These are phyloP conservation scores for Pristionchus exspectatus DNA, from an alignment of 2,888 invertebrate species.

Conservation along the genomic window DNA sequence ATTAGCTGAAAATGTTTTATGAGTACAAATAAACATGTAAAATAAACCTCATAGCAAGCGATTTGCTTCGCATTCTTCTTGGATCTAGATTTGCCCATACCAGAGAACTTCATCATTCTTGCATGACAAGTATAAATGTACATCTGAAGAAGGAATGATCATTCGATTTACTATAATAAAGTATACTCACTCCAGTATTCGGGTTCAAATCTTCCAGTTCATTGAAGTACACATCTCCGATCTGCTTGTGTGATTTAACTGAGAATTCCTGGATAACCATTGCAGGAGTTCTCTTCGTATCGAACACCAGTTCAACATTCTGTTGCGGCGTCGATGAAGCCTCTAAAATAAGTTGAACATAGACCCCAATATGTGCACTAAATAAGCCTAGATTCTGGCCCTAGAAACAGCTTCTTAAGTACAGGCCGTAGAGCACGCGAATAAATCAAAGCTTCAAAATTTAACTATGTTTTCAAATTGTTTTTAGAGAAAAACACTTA, in stretches of 20 bases:
- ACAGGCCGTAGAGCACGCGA: not conserved
- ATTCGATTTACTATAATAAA: not conserved
- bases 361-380: not conserved
- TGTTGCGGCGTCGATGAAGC: not conserved
- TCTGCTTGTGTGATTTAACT: not conserved
- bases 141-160: not conserved
- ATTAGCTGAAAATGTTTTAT: constrained; percentile 41
- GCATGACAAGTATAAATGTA: not conserved
- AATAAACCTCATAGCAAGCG: constrained; percentile 54
- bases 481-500: not conserved
- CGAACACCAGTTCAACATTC: not conserved
- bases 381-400: too few relatives aligned
- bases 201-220: not conserved
- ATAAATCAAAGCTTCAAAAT: not conserved
- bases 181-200: not conserved
- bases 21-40: too few relatives aligned
- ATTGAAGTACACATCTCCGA: not conserved
- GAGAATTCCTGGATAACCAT: not conserved
- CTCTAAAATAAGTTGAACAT: not conserved
- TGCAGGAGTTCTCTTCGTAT: not conserved
- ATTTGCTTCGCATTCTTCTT: constrained; percentile 65
- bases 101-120: not conserved
- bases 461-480: not conserved
- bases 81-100: constrained; percentile 51
- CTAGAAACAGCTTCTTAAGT: not conserved